A percentile compares a stretch with the other conserved stretches of the same genome.
phyloP scores from a whole-genome alignment of 2,888 invertebrate genomes.

The Mythimna pallens region DNA sequence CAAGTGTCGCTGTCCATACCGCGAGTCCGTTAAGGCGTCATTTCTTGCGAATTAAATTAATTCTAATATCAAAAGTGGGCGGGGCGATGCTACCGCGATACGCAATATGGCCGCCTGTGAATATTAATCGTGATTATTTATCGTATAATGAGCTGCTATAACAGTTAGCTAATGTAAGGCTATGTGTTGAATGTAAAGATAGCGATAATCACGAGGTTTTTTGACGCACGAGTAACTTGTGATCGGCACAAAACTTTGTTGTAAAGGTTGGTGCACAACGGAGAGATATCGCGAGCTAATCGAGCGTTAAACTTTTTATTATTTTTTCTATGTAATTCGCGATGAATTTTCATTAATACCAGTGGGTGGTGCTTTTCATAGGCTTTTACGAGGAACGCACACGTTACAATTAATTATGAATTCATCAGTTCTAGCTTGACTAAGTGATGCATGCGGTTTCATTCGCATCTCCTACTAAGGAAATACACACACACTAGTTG shows the following conservation, averaged over 20 bases:
- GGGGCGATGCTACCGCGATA: conserved; percentile 81
- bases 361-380: conserved; percentile 18
- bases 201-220: conserved; percentile 51
- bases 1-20: conserved; percentile 31
- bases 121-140: conserved; percentile 82
- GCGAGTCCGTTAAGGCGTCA: conserved; percentile 61
- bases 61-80: conserved; percentile 79
- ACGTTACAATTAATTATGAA: neutral
- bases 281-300: conserved; percentile 35
- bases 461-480: neutral
- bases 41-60: conserved; percentile 74
- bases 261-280: conserved; percentile 44
- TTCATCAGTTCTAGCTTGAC: neutral
- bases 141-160: conserved; percentile 75
- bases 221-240: conserved; percentile 42
- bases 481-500: neutral
- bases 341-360: conserved; percentile 44
- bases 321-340: conserved; percentile 36
- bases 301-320: conserved; percentile 48
- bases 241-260: conserved; percentile 26
- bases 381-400: conserved; percentile 12
- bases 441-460: no score
- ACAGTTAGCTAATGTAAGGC: conserved; percentile 64
- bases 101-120: conserved; percentile 78
- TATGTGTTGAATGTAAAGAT: conserved; percentile 65